Evolutionary conservation across 2,888 invertebrate genomes (phyloP).

Genomic region (Epirrita christyi): DNA sequence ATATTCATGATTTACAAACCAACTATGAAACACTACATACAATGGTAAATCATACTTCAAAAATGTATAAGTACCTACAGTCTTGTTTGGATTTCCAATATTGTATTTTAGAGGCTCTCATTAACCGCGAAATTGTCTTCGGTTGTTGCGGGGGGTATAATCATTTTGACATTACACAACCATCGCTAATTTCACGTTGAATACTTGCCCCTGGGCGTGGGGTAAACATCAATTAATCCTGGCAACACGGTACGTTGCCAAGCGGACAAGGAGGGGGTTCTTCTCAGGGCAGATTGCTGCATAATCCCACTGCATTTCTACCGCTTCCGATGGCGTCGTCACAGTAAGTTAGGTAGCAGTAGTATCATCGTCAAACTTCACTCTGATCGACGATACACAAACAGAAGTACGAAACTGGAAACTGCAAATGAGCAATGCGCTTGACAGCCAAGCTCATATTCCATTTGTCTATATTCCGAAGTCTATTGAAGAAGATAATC

Average conservation of each 20-base stretch:
- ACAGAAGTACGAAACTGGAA: neutral
- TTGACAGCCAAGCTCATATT: no score
- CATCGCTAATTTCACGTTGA: conserved; percentile 72
- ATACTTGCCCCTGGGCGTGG: conserved; percentile 65
- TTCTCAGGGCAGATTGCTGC: conserved; percentile 72
- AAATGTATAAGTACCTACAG: no score
- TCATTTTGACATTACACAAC: conserved; percentile 75
- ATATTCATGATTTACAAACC: neutral
- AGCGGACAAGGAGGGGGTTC: conserved; percentile 51
- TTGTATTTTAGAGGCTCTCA: no score
- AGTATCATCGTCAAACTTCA: neutral
- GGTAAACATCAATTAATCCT: conserved; percentile 82
- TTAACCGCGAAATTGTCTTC: conserved; percentile 47
- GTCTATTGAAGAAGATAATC: no score
- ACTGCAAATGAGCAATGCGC: no score
- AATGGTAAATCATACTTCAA: neutral
- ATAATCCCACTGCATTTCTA: conserved; percentile 79
- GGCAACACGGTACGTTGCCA: conserved; percentile 74
- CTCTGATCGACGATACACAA: neutral
- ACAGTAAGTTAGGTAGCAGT: conserved; percentile 11
- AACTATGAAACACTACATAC: neutral
- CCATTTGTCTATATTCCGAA: no score
- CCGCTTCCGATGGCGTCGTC: conserved; percentile 71
- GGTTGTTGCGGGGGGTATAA: conserved; percentile 55
- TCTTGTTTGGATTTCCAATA: no score